A percentile compares a stretch with the other conserved stretches of the same genome.
These are phyloP conservation scores for Pangasius larnaudii DNA, from an alignment of 2,797 vertebrate species.

Conservation along the genomic window DNA sequence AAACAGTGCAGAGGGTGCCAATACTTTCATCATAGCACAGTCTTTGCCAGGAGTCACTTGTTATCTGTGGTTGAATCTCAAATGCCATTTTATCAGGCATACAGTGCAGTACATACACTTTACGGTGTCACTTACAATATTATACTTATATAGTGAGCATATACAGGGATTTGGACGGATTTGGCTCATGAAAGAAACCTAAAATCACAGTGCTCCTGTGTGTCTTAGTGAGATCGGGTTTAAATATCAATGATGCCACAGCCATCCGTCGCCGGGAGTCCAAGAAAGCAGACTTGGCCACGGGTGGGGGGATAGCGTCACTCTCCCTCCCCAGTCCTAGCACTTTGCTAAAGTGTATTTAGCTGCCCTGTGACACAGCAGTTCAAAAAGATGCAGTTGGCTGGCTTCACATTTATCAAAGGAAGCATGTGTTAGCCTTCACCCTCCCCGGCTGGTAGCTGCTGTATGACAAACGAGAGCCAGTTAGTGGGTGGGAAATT, in stretches of 20 bases:
- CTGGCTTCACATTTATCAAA: not conserved
- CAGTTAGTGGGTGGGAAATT: not conserved
- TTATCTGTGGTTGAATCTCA: not conserved
- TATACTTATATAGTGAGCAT: not conserved
- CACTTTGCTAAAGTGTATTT: not conserved
- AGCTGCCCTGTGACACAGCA: not conserved
- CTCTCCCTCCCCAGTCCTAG: not conserved
- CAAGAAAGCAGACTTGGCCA: not conserved
- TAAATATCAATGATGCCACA: not conserved
- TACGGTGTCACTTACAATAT: not conserved
- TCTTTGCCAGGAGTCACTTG: not conserved
- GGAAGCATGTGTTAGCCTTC: not conserved
- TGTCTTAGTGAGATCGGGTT: not conserved
- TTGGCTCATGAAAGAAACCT: not conserved
- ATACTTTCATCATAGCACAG: not conserved
- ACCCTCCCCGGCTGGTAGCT: not conserved
- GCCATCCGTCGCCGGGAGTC: not conserved
- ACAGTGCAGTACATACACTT: not conserved
- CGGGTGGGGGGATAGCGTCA: not conserved
- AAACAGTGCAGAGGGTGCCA: not conserved
- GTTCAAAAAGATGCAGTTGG: not conserved
- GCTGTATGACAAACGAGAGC: not conserved
- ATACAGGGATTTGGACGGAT: not conserved
- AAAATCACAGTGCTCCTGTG: too few relatives aligned
- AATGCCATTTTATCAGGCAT: not conserved